Evolutionary conservation across 2,888 invertebrate species (phyloP).

Genomic region (Cyrtodaria siliqua): DNA sequence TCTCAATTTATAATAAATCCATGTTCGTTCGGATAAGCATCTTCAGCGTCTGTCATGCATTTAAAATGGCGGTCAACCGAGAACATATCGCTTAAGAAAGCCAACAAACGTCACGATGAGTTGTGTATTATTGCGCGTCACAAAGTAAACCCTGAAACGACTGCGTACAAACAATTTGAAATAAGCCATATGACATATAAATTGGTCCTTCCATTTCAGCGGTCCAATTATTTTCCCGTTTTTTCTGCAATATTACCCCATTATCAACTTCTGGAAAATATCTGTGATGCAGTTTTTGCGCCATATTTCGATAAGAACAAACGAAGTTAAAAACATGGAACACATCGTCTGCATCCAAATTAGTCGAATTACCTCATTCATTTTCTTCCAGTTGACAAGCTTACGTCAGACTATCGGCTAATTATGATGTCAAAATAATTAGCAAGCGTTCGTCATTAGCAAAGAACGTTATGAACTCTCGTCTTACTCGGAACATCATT

Average conservation of each 20-base stretch:
- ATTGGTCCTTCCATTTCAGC: neutral
- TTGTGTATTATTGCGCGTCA: constrained; percentile 13
- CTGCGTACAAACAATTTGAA: neutral
- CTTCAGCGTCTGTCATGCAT: no score
- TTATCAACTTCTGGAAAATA: neutral
- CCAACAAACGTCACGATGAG: constrained; percentile 6
- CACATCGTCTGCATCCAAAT: neutral
- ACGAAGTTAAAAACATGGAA: no score
- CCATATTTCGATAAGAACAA: neutral
- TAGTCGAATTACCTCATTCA: neutral
- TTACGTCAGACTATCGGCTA: constrained; percentile 14
- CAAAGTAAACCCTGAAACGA: neutral
- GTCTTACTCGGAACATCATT: constrained; percentile 35
- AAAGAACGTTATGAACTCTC: constrained; percentile 30
- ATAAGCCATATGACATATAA: constrained; percentile 4
- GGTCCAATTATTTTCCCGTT: neutral
- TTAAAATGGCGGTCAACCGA: no score
- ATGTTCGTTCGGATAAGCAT: no score
- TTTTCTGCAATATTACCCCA: neutral
- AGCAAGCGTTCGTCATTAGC: constrained; percentile 21
- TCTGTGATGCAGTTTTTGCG: neutral
- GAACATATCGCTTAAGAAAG: no score
- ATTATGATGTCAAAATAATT: constrained; percentile 63
- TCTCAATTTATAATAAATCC: neutral
- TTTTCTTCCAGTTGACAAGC: constrained; percentile 1